phyloP scores from a whole-genome alignment of 2,888 invertebrate species.

The Meta bourneti region DNA sequence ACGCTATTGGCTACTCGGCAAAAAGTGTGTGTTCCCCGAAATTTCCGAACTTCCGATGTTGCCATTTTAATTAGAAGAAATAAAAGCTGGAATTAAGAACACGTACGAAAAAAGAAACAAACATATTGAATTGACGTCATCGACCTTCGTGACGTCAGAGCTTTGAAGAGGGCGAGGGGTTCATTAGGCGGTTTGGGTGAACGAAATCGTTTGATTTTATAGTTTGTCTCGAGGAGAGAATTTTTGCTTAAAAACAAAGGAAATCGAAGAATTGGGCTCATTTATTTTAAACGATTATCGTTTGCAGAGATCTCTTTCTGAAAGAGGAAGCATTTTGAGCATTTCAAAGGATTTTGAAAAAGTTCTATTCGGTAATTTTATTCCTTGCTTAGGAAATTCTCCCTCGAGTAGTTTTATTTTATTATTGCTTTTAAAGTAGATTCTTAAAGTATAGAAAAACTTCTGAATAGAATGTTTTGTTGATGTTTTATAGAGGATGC shows the following conservation, averaged over 20 bases:
- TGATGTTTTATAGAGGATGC: neutral
- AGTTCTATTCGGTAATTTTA: neutral
- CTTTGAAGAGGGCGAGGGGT: neutral
- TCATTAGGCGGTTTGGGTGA: conserved; percentile 6
- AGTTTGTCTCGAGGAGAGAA: neutral
- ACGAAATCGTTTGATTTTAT: conserved; percentile 1
- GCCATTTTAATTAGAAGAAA: conserved; percentile 46
- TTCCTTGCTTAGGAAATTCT: no score
- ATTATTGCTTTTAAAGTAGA: no score
- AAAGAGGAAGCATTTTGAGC: neutral
- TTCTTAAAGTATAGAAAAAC: no score
- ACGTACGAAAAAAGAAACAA: neutral
- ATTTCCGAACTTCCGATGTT: conserved; percentile 41
- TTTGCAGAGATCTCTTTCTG: neutral
- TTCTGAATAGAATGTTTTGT: no score
- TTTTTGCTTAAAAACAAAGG: neutral
- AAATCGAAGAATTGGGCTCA: neutral
- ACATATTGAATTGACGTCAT: conserved; percentile 37
- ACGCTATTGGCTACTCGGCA: neutral
- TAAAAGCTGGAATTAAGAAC: conserved; percentile 20
- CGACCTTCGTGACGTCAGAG: conserved; percentile 24
- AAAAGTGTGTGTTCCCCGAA: neutral
- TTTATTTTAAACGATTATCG: neutral
- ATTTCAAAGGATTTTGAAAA: neutral
- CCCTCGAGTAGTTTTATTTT: no score